Percentiles rank a stretch among this genome's conserved stretches.
Conservation (phyloP, 2,797 vertebrate genomes). For the Antennarius maculatus region DNA sequence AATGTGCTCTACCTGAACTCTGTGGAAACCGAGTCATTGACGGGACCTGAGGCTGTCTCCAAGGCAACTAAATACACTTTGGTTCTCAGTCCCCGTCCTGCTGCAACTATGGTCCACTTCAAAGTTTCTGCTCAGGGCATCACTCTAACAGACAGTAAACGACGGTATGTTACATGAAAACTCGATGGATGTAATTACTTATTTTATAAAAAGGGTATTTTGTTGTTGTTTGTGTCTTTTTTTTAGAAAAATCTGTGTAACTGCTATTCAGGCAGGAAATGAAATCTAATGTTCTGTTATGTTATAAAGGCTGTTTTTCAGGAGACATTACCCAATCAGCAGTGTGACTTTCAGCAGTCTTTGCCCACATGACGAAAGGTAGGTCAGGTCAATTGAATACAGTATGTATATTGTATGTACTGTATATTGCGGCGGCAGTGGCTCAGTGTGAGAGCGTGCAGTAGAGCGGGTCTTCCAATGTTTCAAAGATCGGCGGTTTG, state of each 20-base stretch:
- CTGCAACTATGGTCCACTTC: constrained; percentile 88
- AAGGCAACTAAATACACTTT: constrained; percentile 87
- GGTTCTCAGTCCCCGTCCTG: constrained; percentile 81
- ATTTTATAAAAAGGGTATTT: neutral
- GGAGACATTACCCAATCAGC: constrained; percentile 91
- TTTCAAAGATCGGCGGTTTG: too few species aligned
- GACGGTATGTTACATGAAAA: constrained; percentile 78
- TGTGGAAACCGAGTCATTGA: constrained; percentile 92
- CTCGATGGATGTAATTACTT: neutral
- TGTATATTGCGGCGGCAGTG: too few species aligned
- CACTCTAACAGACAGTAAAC: constrained; percentile 91
- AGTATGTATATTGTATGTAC: too few species aligned
- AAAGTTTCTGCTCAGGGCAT: constrained; percentile 93
- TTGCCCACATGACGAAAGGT: constrained; percentile 92
- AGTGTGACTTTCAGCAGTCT: constrained; percentile 92
- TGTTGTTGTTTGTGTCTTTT: neutral
- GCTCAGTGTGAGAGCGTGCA: too few species aligned
- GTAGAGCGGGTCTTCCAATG: too few species aligned
- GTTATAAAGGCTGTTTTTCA: constrained; percentile 88
- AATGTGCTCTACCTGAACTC: constrained; percentile 92
- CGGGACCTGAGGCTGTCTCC: constrained; percentile 90
- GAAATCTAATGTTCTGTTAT: constrained; percentile 23
- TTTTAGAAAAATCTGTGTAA: neutral
- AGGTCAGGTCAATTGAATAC: constrained; percentile 13
- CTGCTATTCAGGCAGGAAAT: neutral